phyloP scores from a whole-genome alignment of 2,113 vertebrate species.

The Zosterops japonicus region DNA sequence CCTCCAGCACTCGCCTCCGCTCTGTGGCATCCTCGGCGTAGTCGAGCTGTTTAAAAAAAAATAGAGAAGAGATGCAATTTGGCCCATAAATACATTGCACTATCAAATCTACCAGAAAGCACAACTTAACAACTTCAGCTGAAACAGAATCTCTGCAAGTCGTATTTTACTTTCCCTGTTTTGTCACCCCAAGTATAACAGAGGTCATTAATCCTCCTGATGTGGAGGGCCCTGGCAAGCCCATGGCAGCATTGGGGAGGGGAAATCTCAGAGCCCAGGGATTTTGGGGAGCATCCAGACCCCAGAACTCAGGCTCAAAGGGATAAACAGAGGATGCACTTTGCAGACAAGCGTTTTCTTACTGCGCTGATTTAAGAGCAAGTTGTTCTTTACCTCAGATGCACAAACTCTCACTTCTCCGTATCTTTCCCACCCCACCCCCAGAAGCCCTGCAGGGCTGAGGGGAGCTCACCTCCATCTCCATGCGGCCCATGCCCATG shows the following conservation, averaged over 20 bases:
- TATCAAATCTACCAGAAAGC: neutral
- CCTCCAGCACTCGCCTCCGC: conserved; percentile 92
- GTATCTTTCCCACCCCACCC: neutral
- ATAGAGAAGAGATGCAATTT: neutral
- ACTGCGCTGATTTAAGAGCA: neutral
- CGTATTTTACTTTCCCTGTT: neutral
- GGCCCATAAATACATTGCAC: neutral
- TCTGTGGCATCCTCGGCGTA: conserved; percentile 98
- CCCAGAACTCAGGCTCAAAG: neutral
- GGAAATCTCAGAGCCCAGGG: neutral
- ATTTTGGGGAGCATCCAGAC: neutral
- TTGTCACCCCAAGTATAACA: neutral
- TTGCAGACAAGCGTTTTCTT: neutral
- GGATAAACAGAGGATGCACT: neutral
- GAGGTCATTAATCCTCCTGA: neutral
- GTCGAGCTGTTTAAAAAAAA: conserved; percentile 79
- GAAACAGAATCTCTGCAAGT: neutral
- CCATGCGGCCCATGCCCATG: conserved; percentile 99
- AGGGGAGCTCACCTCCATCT: conserved; percentile 88
- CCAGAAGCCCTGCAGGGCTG: neutral
- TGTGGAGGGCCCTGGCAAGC: neutral
- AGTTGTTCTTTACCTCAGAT: neutral
- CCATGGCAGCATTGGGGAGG: neutral
- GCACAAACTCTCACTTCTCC: neutral
- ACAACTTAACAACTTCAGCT: neutral